Conservation (phyloP, 1,140 invertebrate species). For the Neodiprion virginianus region DNA sequence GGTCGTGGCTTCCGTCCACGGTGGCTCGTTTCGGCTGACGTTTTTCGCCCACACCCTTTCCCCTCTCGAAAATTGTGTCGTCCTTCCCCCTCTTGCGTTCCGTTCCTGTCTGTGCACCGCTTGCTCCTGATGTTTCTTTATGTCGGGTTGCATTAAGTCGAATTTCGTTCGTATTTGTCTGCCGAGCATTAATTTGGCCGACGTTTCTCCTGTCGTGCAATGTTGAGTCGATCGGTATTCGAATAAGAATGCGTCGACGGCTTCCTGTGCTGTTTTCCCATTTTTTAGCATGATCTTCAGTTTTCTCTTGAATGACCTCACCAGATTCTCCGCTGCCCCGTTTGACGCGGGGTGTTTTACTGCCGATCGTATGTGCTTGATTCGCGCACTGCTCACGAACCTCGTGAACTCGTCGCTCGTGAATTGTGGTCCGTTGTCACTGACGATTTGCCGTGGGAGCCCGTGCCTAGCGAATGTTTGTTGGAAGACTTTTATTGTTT, state of each 20-base stretch:
- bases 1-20: slow-evolving; percentile 8
- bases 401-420: slow-evolving; percentile 28
- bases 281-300: slow-evolving; percentile 18
- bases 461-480: slow-evolving; percentile 37
- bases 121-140: background rate
- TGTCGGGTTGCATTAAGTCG: slow-evolving; percentile 11
- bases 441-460: slow-evolving; percentile 31
- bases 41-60: slow-evolving; percentile 15
- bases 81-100: too few relatives aligned
- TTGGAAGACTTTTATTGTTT: slow-evolving; percentile 29
- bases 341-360: slow-evolving; percentile 44
- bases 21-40: slow-evolving; percentile 2
- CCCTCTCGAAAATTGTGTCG: background rate
- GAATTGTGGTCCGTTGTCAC: slow-evolving; percentile 44
- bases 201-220: slow-evolving; percentile 37
- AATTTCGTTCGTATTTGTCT: slow-evolving; percentile 40
- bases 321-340: slow-evolving; percentile 47
- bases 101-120: too few relatives aligned
- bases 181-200: slow-evolving; percentile 45
- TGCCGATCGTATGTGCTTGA: slow-evolving; percentile 30
- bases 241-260: slow-evolving; percentile 9
- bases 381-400: slow-evolving; percentile 28
- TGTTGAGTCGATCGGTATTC: slow-evolving; percentile 16
- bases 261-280: slow-evolving; percentile 18
- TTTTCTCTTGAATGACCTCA: slow-evolving; percentile 49